A percentile compares a stretch with the other conserved stretches of the same genome.
Evolutionary conservation across 2,113 vertebrate species (phyloP).

Genomic region (Pseudopodoces humilis): DNA sequence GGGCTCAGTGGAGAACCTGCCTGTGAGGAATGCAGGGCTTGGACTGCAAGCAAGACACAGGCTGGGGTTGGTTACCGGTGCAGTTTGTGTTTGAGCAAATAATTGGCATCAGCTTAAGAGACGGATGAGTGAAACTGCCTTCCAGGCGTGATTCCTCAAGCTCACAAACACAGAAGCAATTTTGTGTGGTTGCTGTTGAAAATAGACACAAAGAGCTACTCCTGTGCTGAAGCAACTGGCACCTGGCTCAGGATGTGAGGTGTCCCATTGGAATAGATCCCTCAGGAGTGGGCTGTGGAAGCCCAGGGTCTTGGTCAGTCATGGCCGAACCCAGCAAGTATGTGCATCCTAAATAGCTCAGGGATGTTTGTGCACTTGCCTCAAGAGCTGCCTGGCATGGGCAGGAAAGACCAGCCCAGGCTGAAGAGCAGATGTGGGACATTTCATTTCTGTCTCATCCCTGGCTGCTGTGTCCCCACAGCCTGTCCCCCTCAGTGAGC

Average conservation of each 20-base stretch:
- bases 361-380: neutral
- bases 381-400: neutral
- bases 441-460: rapidly evolving
- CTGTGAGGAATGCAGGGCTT: neutral
- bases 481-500: rapidly evolving
- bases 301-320: neutral
- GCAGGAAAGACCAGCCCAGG: neutral
- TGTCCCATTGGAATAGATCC: neutral
- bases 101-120: neutral
- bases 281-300: neutral
- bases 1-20: neutral
- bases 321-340: neutral
- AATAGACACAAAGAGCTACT: neutral
- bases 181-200: neutral
- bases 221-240: neutral
- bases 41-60: neutral
- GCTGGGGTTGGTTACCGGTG: neutral
- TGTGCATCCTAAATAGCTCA: neutral
- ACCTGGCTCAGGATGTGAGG: neutral
- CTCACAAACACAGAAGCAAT: neutral
- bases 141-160: neutral
- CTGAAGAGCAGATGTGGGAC: neutral
- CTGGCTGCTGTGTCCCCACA: neutral
- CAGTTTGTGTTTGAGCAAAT: neutral
- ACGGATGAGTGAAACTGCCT: neutral